These are phyloP conservation scores for Emydocephalus ijimae DNA, from an alignment of 2,113 vertebrate species.

Conservation along the genomic window DNA sequence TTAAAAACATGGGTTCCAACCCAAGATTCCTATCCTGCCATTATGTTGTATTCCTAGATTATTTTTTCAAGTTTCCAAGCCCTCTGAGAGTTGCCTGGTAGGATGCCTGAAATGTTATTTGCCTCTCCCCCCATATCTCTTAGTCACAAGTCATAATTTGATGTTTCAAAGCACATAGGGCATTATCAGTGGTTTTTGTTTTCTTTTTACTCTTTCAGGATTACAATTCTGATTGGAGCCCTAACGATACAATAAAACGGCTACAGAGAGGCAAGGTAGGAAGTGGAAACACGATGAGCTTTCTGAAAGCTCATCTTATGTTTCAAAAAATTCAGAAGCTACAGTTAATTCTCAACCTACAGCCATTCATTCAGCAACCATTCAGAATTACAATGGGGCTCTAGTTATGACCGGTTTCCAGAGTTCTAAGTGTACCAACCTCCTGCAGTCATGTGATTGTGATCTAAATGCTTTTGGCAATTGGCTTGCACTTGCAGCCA, in stretches of 20 bases:
- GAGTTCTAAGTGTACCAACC: not conserved
- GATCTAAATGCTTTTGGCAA: not conserved
- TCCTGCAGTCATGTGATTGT: not conserved
- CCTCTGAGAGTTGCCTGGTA: not conserved
- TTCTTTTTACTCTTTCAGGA: constrained; percentile 72
- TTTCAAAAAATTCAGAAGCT: not conserved
- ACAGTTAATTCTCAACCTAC: not conserved
- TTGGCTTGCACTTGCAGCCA: not conserved
- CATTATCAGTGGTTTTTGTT: not conserved
- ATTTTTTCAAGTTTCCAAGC: not conserved
- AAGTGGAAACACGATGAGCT: not conserved
- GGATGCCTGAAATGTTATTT: not conserved
- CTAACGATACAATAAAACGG: constrained; percentile 80
- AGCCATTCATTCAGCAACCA: not conserved
- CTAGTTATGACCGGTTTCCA: not conserved
- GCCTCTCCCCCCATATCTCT: not conserved
- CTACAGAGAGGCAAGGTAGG: constrained; percentile 90
- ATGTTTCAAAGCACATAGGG: not conserved
- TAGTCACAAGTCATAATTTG: not conserved
- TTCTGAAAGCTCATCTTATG: not conserved
- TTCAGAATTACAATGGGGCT: not conserved
- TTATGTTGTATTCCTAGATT: not conserved
- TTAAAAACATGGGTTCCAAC: not conserved
- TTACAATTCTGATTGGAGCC: constrained; percentile 83
- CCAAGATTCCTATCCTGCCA: not conserved